These are phyloP conservation scores for Engystomops pustulosus DNA, from an alignment of 2,113 vertebrate genomes.

Conservation along the genomic window DNA sequence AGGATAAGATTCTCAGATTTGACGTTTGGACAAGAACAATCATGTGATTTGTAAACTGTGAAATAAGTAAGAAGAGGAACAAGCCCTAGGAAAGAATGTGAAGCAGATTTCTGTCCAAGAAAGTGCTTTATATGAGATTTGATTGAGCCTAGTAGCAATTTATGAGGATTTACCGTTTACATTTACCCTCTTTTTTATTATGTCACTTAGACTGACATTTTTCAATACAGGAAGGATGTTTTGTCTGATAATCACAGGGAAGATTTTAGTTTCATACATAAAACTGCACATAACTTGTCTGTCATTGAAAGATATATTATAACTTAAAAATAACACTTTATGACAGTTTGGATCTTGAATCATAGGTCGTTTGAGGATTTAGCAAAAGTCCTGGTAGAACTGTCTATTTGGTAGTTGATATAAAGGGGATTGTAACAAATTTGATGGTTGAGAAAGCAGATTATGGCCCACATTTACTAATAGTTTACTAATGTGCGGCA, in stretches of 20 bases:
- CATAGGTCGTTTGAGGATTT: conserved; percentile 39
- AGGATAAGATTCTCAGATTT: conserved; percentile 40
- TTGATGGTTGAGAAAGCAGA: too few species aligned
- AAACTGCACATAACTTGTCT: conserved; percentile 2
- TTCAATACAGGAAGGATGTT: conserved; percentile 30
- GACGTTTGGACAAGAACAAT: conserved; percentile 43
- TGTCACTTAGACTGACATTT: conserved; percentile 48
- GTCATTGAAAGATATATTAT: conserved; percentile 43
- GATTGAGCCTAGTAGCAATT: background rate
- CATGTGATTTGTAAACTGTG: conserved; percentile 50
- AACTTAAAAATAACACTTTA: background rate
- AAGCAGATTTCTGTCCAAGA: conserved; percentile 42
- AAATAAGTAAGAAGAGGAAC: conserved; percentile 34
- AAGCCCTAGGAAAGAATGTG: conserved; percentile 55
- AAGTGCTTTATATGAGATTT: conserved; percentile 45
- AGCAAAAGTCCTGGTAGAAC: background rate
- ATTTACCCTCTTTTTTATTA: conserved; percentile 20
- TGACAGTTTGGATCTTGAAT: background rate
- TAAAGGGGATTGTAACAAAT: too few species aligned
- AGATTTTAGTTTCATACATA: background rate
- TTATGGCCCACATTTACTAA: too few species aligned
- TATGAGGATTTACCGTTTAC: conserved; percentile 15
- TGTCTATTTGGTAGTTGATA: background rate
- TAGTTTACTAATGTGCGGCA: too few species aligned
- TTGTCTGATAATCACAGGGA: background rate